Evolutionary conservation across 2,888 invertebrate genomes (phyloP), one percentile per base, ranked within the genome.

Genomic region (Melinaea marsaeus): DNA sequence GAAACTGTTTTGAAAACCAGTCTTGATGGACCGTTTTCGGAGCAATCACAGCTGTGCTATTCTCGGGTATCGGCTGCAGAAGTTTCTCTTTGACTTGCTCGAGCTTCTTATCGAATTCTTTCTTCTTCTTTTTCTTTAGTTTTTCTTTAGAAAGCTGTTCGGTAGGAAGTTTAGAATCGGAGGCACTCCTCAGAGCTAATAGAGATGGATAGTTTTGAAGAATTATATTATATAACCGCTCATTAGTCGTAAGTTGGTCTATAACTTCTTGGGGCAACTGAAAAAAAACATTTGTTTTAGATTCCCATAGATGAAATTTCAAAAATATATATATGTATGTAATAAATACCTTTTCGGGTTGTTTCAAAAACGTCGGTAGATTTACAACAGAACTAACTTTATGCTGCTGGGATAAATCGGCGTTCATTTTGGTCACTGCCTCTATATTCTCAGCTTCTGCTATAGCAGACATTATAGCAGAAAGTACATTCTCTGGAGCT

Each of bases 331-430:
- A 54, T 22, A 42, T 45, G 37, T 57, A 35, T 46, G 56, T 58
- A 57, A 67, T 69, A 51, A 7, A 32, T 85, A 94, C 94, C 91
- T 93, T 95, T 84, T 95, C 95, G 75, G 93, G 93, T 82, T 94
- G 93, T 75, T 92, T 92, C 58, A 96, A 92, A 81, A 95, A 96
- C 3, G 96, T 96, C 2, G 96, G 96, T 60, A 96, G 86, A 81
- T 95, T 95, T 42, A 96, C 92, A 63, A 95, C 94, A 58, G 96
- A 96, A 73, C 93, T 92, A 65, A 86, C 88, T 82, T 88, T 90
- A 37, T 86, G 88, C 57, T 78, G 81, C 61, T 79, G 78, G 2
- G 85, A 80, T 51, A 85, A 73, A 69, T 91, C 90, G 47, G 89
- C 88, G 66, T 92, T 91, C 70, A 85, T 88, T 69, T 91, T 88